Conservation (phyloP, 2,888 invertebrate species). For the Drosophila lacicola region DNA sequence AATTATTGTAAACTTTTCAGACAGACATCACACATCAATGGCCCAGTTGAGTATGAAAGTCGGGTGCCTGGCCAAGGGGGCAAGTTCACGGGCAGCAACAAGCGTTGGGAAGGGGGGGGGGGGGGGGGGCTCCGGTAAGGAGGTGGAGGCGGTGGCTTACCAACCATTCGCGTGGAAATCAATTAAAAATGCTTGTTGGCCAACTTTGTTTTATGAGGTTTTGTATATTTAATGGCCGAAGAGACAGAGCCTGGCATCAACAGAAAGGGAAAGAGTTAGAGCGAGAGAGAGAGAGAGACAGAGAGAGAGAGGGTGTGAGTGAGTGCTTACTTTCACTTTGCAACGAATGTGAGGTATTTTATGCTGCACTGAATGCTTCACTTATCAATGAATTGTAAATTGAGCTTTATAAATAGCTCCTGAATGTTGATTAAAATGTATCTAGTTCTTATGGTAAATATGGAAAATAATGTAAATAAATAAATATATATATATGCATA, state of each 20-base stretch:
- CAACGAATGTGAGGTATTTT: background rate
- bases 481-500: too few species aligned
- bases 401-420: too few species aligned
- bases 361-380: slow-evolving; percentile 1
- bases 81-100: slow-evolving; percentile 27
- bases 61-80: background rate
- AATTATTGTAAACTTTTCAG: slow-evolving; percentile 82
- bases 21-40: slow-evolving; percentile 67
- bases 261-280: background rate
- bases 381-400: background rate
- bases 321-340: slow-evolving; percentile 53
- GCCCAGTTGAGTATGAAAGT: slow-evolving; percentile 22
- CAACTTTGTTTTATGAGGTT: slow-evolving; percentile 71
- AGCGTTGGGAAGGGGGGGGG: background rate
- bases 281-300: background rate
- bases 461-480: too few species aligned
- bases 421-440: too few species aligned
- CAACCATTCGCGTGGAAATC: slow-evolving; percentile 67
- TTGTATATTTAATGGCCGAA: slow-evolving; percentile 60
- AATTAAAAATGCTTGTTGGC: slow-evolving; percentile 75
- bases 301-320: background rate
- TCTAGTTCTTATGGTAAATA: too few species aligned
- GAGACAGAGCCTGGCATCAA: slow-evolving; percentile 10
- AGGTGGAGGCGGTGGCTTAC: slow-evolving; percentile 9
- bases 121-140: background rate